Base-by-base conservation (phyloP, 2,113 vertebrate species). In the Paramormyrops kingsleyae region DNA sequence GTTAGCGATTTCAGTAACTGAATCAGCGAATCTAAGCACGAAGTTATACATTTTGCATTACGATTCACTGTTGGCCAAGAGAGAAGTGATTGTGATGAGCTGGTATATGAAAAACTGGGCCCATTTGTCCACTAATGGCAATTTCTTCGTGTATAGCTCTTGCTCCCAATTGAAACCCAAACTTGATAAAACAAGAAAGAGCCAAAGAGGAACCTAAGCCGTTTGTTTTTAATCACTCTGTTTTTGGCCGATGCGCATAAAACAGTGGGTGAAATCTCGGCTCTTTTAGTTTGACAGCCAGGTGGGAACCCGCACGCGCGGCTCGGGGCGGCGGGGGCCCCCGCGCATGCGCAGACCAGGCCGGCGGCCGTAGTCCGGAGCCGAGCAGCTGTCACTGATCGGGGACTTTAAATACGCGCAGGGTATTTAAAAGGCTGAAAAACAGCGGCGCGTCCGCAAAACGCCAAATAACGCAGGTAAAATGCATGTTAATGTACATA, bases 351-450 rank as follows among this genome's bases (percentile, higher is more conserved):
- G 85, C 85, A 87, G 49, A 17, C 1, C 49, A 13, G 13, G 49
- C 27, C 85, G 50, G 85, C 50, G 31, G 85, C 50, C 49, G 50
- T 27, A 87, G 85, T 87, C 49, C 49, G 15, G 85, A 53, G 27
- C 85, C 5, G 50, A 53, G 49, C 49, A 35, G 85, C 85, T 87
- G 49, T 53, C 85, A 53, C 27, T 21, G 24, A 87, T 53, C 85
- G 15, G 85, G 85, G 85, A 13, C 85, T 87, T 87, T 87, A 87
- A 87, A 87, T 87, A 53, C 49, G 47, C 50, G 50, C 85, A 53
- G 50, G 50, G 85, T 27, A 49, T 50, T 80, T 35, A 80, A 80
- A 80, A 39, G 35, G 39, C 77, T 42, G 21, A n/a, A 87, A 19
- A 19, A 19, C 24, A 87, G 2, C 10, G 19, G 44, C 85, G 31